Conservation (phyloP, 1,140 invertebrate species). For the Adelges cooleyi region DNA sequence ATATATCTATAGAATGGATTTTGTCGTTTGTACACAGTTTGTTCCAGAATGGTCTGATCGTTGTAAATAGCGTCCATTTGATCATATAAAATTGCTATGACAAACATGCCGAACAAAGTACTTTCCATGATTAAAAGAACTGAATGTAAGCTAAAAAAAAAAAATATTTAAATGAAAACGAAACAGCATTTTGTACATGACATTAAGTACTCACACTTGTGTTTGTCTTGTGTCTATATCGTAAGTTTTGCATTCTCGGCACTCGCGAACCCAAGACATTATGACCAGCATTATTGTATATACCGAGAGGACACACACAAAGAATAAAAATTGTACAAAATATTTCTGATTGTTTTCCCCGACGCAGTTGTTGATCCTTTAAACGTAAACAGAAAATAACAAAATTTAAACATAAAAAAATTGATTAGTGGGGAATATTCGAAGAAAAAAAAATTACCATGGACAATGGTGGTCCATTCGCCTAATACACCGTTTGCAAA, state of each 20-base stretch:
- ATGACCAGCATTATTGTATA: constrained; percentile 63
- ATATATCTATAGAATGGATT: constrained; percentile 20
- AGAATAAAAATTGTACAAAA: constrained; percentile 85
- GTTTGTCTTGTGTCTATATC: constrained; percentile 58
- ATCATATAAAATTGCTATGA: constrained; percentile 77
- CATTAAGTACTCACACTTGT: constrained; percentile 54
- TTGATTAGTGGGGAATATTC: too few relatives aligned
- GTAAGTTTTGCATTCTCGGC: constrained; percentile 49
- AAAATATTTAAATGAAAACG: neutral
- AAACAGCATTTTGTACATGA: neutral
- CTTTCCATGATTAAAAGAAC: constrained; percentile 74
- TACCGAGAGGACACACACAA: constrained; percentile 51
- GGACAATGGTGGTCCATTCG: constrained; percentile 88
- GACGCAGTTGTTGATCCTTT: constrained; percentile 91
- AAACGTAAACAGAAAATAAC: constrained; percentile 2
- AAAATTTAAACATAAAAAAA: neutral
- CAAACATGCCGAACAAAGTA: constrained; percentile 78
- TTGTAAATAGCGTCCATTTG: constrained; percentile 73
- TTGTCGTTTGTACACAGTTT: constrained; percentile 35
- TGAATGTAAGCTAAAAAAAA: constrained; percentile 59
- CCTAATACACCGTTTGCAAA: constrained; percentile 74
- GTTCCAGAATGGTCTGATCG: constrained; percentile 73
- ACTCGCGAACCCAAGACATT: constrained; percentile 62
- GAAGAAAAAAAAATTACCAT: constrained; percentile 43
- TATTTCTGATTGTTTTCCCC: constrained; percentile 89